Conservation (phyloP, 2,888 invertebrate genomes). For the Campoplex capitator region DNA sequence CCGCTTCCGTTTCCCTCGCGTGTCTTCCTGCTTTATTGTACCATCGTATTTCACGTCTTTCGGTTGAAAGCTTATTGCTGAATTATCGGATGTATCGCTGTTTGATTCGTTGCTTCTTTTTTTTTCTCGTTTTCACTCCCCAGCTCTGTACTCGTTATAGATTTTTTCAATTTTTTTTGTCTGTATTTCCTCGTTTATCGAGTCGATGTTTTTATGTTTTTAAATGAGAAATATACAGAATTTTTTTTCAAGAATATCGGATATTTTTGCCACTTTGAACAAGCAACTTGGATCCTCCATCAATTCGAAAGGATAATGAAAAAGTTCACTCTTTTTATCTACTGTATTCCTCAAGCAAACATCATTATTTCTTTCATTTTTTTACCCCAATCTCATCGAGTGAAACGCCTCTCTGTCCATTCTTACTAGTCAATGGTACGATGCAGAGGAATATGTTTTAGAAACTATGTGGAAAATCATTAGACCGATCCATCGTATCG, state of each 20-base stretch:
- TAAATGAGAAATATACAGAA: no score
- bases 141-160: background rate
- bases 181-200: no score
- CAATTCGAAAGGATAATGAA: background rate
- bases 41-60: background rate
- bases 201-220: background rate
- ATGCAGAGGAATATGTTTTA: background rate
- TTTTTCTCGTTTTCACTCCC: background rate
- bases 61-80: background rate
- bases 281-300: no score
- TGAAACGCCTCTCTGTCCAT: background rate
- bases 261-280: no score
- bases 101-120: background rate
- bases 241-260: no score
- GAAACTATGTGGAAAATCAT: background rate
- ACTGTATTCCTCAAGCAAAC: background rate
- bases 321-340: background rate
- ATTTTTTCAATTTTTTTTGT: background rate
- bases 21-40: constrained; percentile 35
- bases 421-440: background rate
- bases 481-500: background rate
- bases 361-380: background rate
- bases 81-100: background rate
- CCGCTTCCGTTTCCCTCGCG: constrained; percentile 57
- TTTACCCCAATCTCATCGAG: background rate